Percentiles rank a stretch among this genome's conserved stretches.
Evolutionary conservation across 2,797 vertebrate genomes (phyloP).

Genomic region (Hephaestus fuliginosus): DNA sequence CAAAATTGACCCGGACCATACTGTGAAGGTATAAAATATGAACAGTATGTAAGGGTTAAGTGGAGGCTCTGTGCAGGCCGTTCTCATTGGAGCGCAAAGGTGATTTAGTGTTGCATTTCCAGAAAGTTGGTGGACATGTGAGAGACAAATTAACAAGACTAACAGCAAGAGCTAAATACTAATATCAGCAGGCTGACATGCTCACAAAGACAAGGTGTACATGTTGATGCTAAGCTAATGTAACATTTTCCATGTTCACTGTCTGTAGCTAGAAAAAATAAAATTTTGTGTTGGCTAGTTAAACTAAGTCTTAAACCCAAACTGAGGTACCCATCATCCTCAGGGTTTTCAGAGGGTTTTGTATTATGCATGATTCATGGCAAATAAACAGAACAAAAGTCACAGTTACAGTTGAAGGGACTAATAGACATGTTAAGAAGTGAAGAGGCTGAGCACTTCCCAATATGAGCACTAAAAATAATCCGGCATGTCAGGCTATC

Average conservation of each 20-base stretch:
- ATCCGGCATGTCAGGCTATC: conserved; percentile 19
- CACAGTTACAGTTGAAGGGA: not conserved
- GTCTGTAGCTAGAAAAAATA: no score
- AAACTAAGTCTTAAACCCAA: no score
- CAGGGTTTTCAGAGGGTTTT: no score
- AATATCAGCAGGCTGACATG: not conserved
- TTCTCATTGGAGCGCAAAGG: not conserved
- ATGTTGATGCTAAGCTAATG: no score
- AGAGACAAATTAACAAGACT: not conserved
- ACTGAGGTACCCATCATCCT: no score
- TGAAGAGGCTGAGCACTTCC: conserved; percentile 25
- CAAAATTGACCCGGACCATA: no score
- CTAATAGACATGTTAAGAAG: not conserved
- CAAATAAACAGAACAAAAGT: not conserved
- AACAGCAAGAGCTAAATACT: no score
- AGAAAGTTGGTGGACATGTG: not conserved
- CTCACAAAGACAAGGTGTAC: no score
- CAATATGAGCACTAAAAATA: conserved; percentile 39
- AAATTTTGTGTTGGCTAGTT: no score
- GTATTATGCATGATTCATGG: not conserved
- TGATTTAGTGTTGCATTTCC: not conserved
- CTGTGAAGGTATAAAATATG: no score
- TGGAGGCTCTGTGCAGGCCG: not conserved
- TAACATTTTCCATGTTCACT: not conserved
- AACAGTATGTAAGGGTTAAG: no score